Evolutionary conservation across 2,113 vertebrate genomes (phyloP).

Genomic region (Morone saxatilis): DNA sequence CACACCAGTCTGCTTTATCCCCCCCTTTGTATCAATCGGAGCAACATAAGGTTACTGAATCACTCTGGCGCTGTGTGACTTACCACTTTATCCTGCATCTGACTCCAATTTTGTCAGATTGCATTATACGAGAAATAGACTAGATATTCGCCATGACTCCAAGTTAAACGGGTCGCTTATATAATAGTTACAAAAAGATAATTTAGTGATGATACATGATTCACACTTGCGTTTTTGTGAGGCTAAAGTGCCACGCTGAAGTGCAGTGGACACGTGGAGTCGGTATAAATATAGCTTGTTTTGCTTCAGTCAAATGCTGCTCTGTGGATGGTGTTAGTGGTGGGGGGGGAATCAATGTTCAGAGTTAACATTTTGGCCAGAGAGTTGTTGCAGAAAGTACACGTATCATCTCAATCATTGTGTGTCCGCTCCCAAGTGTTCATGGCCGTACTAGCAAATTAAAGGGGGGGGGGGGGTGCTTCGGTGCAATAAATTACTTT

Average conservation of each 20-base stretch:
- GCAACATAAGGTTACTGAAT: neutral
- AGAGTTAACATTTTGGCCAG: constrained; percentile 25
- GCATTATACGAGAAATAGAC: constrained; percentile 29
- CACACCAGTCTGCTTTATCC: neutral
- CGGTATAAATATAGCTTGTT: constrained; percentile 65
- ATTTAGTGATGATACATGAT: constrained; percentile 39
- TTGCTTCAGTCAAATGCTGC: constrained; percentile 39
- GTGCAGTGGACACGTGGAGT: constrained; percentile 43
- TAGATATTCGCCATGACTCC: constrained; percentile 12
- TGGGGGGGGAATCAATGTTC: neutral
- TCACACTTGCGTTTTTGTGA: constrained; percentile 54
- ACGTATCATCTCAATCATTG: constrained; percentile 16
- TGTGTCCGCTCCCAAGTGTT: neutral
- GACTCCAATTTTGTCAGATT: constrained; percentile 38
- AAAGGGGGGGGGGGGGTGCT: constrained; percentile 6
- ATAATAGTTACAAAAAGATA: constrained; percentile 36
- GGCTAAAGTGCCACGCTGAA: constrained; percentile 47
- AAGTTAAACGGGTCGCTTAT: constrained; percentile 28
- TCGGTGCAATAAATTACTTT: constrained; percentile 39
- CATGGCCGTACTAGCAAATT: constrained; percentile 18
- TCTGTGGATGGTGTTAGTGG: constrained; percentile 32
- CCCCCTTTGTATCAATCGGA: neutral
- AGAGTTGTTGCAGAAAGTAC: constrained; percentile 23
- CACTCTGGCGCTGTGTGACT: neutral
- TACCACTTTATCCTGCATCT: constrained; percentile 1